Conservation (phyloP, 1,140 invertebrate species). For the Rhynchophorus ferrugineus region DNA sequence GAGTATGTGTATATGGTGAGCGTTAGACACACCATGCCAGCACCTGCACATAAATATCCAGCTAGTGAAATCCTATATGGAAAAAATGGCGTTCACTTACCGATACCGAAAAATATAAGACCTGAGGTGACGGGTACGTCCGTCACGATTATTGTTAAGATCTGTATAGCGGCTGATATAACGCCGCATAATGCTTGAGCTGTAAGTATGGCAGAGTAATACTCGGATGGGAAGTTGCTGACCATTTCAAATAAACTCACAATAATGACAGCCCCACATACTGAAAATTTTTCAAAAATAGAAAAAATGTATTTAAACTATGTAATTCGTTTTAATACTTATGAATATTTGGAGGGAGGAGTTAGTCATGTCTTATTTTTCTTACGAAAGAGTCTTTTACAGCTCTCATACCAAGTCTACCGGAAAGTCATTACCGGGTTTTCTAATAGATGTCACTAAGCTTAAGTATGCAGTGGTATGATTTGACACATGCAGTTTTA, state of each 20-base stretch:
- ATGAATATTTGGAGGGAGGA: no score
- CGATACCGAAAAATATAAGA: constrained; percentile 17
- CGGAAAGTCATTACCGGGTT: no score
- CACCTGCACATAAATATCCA: constrained; percentile 9
- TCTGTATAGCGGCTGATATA: constrained; percentile 23
- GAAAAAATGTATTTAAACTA: no score
- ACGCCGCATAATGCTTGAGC: constrained; percentile 27
- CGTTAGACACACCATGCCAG: constrained; percentile 18
- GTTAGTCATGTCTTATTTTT: no score
- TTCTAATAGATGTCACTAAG: no score
- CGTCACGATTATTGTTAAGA: constrained; percentile 19
- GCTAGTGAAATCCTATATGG: no score
- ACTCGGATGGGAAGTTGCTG: constrained; percentile 22
- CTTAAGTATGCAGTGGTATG: no score
- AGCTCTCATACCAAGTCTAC: no score
- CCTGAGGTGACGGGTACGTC: neutral
- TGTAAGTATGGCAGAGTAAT: constrained; percentile 20
- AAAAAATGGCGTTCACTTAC: constrained; percentile 1
- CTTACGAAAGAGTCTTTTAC: no score
- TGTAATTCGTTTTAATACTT: no score
- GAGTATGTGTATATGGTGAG: constrained; percentile 13
- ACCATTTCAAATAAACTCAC: constrained; percentile 26
- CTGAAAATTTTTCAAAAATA: constrained; percentile 13
- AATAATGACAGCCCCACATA: constrained; percentile 20
- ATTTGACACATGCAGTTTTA: no score